Base-by-base conservation (phyloP, 1,140 invertebrate genomes). In the Cydia splendana region DNA sequence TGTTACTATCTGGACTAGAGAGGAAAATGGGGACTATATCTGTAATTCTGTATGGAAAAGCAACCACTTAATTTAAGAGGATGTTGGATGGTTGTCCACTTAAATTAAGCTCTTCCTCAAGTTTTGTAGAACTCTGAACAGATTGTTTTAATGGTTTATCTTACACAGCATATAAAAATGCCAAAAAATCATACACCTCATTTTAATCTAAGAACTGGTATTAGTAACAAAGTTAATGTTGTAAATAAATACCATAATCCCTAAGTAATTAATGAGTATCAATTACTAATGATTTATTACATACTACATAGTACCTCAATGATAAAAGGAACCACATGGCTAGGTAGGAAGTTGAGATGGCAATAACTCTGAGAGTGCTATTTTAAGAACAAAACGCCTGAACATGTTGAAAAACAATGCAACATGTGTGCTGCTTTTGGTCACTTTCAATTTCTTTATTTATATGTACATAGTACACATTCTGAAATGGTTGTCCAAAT, bases 331-430 rank as follows among this genome's bases (percentile, higher is more conserved):
- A 24, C 57, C 57, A 62, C 57, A 62, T 62, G 57, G 57, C 57
- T 24, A 4, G n/a, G 57, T 20, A 62, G 18, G 57, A 24, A 24
- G 57, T 53, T 53, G 48, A 20, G 53, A 62, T 62, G 53, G 53
- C 18, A 62, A 62, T 62, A 62, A 62, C 57, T 62, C 51, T 53
- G 18, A n/a, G 34, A 42, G 10, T 62, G 57, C 57, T 62, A 62
- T 62, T 62, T 62, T 62, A 24, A 24, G 57, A 62, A 57, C 53
- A 57, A 62, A 62, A 62, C 24, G 20, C 10, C 7, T 62, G 18
- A 4, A 62, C 57, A 24, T 24, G n/a, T 62, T 24, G 57, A 62
- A 62, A 62, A 62, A 62, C 20, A 24, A 24, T 62, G 20, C 24
- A 7, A 10, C 57, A 24, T 24, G 57, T 62, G 57, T 20, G n/a